Base-by-base conservation (phyloP, 2,888 invertebrate species). In the Lissonota sp. region DNA sequence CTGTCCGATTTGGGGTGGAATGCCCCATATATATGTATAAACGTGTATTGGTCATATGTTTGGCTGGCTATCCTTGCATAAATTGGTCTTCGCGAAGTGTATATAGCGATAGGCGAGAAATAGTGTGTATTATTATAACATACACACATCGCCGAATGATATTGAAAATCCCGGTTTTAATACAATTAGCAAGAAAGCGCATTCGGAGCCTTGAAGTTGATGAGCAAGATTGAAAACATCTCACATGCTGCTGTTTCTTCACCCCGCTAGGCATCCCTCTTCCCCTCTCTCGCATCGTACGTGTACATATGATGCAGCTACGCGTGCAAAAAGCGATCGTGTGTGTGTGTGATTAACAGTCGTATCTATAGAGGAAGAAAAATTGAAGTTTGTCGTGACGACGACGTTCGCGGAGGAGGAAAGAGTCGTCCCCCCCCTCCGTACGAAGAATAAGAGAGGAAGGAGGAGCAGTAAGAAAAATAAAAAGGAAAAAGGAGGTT, bases 131-230 rank as follows among this genome's bases (percentile, higher is more conserved):
- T 53, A 57, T 57, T 42, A 69, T 53, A 39, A 51, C 49, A 74
- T 16, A 66, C 42, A 63, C 6, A 46, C 73, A 73, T 74, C 57
- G 66, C 44, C 63, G 66, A 75, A 67, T 75, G 53, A 60, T 75
- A 26, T 74, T 66, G 74, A 53, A 53, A 77, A 73, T 74, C 76
- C 67, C 70, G 64, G 66, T 80, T 76, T 72, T 72, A 72, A 72
- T 72, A 63, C 75, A 80, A 76, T 80, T 76, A 75, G 72, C 60
- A 58, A 14, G 26, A 46, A 74, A 63, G 62, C 62, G 40, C n/a
- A n/a, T n/a, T 40, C 46, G 12, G 49, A 70, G 74, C 78, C 69
- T 77, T 72, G 79, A 79, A 60, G 75, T 12, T 55, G 75, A 58
- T 57, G 70, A 76, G 53, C 58, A 49, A 12, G 51, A 67, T 60